Base-by-base conservation (phyloP, 92 coral and sea anemone species). In the Epizoanthus scotinus region DNA sequence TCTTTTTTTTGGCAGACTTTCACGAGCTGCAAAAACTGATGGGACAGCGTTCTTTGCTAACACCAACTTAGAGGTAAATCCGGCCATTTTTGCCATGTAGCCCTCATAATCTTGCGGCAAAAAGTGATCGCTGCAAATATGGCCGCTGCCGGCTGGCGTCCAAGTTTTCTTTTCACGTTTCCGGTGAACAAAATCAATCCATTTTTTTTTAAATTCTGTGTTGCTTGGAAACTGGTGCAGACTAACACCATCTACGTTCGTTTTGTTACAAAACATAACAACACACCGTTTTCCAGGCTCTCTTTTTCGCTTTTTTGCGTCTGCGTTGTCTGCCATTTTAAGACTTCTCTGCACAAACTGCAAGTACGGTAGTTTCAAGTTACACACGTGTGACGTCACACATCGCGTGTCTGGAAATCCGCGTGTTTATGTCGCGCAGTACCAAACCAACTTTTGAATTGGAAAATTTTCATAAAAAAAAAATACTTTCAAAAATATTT, bases 121-220 rank as follows among this genome's bases (percentile, higher is more conserved):
- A 21, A 87, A 87, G 67, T 87, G 87, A 26, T 83, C 84, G 67
- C 91, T 83, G 75, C 91, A 87, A 29, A 87, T 84, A 63, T 87
- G 58, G 1, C 87, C 87, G 3, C 69, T 68, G 18, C 85, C n/a
- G n/a, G n/a, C 91, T n/a, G 78, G 88, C 21, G 74, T 83, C 88
- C 88, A 84, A 2, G 26, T 47, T 5, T 61, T 15, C 12, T 66
- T 26, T 0, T 79, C 67, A 26, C 87, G 82, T 42, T 87, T 83
- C 17, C 7, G 10, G 8, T 15, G 54, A 9, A 83, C 91, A 78
- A 84, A 83, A 18, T 62, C 69, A 14, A 47, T 83, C 87, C 91
- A 87, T 36, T 87, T 84, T 36, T 60, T 60, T 6, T 74, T 50
- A 36, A 83, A 3, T 4, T 24, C 50, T 17, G 25, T 31, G 38